Base-by-base conservation (phyloP, 2,797 vertebrate species). In the Benthosema pterotum region DNA sequence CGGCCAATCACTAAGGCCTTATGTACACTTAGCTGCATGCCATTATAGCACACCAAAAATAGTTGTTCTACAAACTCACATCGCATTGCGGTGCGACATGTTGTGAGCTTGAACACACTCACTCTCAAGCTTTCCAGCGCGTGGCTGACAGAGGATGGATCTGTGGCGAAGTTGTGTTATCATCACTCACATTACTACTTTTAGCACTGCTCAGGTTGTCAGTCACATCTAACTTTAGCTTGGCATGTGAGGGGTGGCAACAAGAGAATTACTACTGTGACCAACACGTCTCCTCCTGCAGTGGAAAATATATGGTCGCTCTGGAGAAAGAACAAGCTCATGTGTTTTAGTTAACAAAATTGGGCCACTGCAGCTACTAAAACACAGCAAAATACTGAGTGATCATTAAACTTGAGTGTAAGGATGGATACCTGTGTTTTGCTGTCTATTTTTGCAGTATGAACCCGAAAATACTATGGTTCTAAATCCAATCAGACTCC, bases 201-300 rank as follows among this genome's bases (percentile, higher is more conserved):
- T 82, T 79, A 85, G 80, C 65, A 4, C 18, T 4, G 63, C 74
- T 78, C 63, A 46, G 52, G 70, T 51, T 69, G 73, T 79, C 65
- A 67, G 76, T 69, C 65, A 74, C 45, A 46, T 77, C 78, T 86
- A 89, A 88, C 79, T 89, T 84, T 85, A 88, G 84, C 64, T 48
- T 42, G 38, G 38, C 62, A 60, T 79, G 78, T 77, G 69, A 75
- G 63, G 74, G 69, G 79, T 73, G 76, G 70, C 68, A 80, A 62
- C 60, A 66, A 71, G 80, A 65, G 75, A 85, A 69, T 79, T 84
- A 79, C 82, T 85, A 83, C 80, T 67, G 65, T 65, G 71, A 77
- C 78, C 52, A 71, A 75, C 78, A 73, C 71, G 81, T 78, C 83
- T 3, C 77, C 50, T 71, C 66, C 69, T 50, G 12, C 65, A 54